Conservation (phyloP, 2,888 invertebrate genomes). For the Serrognathus titanus region DNA sequence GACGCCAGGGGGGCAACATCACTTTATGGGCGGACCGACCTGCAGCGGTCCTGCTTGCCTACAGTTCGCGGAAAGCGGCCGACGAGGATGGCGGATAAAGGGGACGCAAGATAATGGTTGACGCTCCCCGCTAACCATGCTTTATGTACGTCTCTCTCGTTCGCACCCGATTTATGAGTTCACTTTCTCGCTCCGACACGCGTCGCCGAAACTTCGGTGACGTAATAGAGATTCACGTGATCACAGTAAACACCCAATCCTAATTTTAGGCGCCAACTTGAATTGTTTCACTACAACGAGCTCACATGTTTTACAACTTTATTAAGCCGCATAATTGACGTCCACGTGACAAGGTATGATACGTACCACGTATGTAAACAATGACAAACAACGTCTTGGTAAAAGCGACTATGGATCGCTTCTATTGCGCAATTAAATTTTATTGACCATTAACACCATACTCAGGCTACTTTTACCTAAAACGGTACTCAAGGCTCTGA, state of each 20-base stretch:
- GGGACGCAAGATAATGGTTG: constrained; percentile 52
- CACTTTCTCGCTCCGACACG: constrained; percentile 50
- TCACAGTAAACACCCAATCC: constrained; percentile 45
- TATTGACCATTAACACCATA: constrained; percentile 1
- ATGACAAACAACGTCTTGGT: background rate
- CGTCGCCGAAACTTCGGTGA: constrained; percentile 43
- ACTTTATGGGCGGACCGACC: constrained; percentile 52
- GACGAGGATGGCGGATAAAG: constrained; percentile 35
- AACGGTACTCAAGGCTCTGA: no score
- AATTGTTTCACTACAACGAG: constrained; percentile 18
- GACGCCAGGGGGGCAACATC: constrained; percentile 37
- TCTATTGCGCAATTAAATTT: background rate
- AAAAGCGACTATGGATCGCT: background rate
- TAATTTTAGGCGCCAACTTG: constrained; percentile 48
- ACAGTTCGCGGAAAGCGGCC: constrained; percentile 24
- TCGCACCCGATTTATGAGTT: constrained; percentile 50
- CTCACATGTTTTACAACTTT: constrained; percentile 18
- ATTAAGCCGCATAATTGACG: constrained; percentile 16
- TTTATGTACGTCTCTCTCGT: constrained; percentile 52
- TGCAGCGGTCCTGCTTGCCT: constrained; percentile 47
- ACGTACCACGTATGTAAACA: constrained; percentile 6
- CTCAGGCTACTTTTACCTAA: background rate
- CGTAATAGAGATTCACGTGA: constrained; percentile 46
- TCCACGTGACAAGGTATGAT: constrained; percentile 13
- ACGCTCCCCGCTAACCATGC: constrained; percentile 53